Evolutionary conservation across 2,113 vertebrate species (phyloP), one percentile per base, ranked within the genome.

Genomic region (Clupea harengus): DNA sequence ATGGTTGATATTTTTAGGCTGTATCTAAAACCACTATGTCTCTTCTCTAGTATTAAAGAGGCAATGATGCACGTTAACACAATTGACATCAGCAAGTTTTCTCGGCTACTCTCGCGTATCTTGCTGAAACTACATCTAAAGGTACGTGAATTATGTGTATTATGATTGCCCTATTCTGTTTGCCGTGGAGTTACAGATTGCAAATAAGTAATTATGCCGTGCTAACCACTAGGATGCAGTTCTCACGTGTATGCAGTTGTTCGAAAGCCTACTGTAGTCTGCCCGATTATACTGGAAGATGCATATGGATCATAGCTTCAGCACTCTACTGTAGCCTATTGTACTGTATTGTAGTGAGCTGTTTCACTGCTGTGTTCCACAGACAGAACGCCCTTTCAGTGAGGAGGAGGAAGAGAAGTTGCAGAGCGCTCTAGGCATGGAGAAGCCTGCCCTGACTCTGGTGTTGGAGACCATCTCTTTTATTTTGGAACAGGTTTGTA

Each of bases 361-460:
- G 64, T 78, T 8, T 17, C 2, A 25, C 20, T 45, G 54, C 28
- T 67, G 20, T 84, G 49, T 10, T 10, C 67, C 92, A 82, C 85
- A 99, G 98, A 93, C 91, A 60, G 98, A 99, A 89, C 96, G 93
- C 60, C 96, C 95, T 47, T 99, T 99, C 93, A 99, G 95, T 87
- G 96, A 97, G 89, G 98, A 99, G 44, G 98, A 99, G 84, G 97
- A 99, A 89, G 94, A 98, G 92, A 99, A 99, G 86, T 96, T 99
- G 86, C 96, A 97, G 84, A 88, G 89, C 39, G 97, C 98, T 22
- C 96, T 99, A 87, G 96, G 95, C 0, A 49, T 99, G 92, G 96
- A 98, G 84, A 98, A 97, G 90, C 95, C 95, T 81, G 95, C 96
- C 87, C 97, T 99, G 60, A 95, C 93, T 84, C 92, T 99, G 15